These are phyloP conservation scores for Dermatemys mawii DNA, from an alignment of 2,113 vertebrate genomes.

Conservation along the genomic window DNA sequence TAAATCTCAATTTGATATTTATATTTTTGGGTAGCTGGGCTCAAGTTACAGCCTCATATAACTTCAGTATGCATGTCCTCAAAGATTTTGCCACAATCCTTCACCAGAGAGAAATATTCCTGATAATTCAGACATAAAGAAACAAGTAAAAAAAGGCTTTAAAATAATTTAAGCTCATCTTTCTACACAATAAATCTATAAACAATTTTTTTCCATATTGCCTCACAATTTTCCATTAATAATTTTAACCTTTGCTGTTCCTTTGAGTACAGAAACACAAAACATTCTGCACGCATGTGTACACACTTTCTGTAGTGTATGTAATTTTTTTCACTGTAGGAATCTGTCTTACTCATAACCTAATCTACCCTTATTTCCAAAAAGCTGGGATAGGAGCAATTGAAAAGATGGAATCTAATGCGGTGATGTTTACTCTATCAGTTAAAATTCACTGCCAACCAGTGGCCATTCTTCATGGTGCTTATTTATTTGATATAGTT, in stretches of 20 bases:
- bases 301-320: neutral
- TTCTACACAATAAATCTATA: neutral
- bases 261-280: neutral
- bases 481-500: neutral
- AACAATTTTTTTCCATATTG: neutral
- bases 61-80: neutral
- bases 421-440: neutral
- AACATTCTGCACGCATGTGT: neutral
- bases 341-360: neutral
- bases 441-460: neutral
- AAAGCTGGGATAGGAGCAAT: neutral
- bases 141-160: neutral
- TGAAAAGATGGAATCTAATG: neutral
- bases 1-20: neutral
- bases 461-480: neutral
- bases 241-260: neutral
- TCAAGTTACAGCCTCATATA: neutral
- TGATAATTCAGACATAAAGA: neutral
- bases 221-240: neutral
- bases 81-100: accelerated
- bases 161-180: neutral
- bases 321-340: neutral
- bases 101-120: neutral
- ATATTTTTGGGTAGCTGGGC: neutral
- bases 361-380: neutral